Evolutionary conservation across 2,113 vertebrate species (phyloP).

Genomic region (Illadopsis cleaveri): DNA sequence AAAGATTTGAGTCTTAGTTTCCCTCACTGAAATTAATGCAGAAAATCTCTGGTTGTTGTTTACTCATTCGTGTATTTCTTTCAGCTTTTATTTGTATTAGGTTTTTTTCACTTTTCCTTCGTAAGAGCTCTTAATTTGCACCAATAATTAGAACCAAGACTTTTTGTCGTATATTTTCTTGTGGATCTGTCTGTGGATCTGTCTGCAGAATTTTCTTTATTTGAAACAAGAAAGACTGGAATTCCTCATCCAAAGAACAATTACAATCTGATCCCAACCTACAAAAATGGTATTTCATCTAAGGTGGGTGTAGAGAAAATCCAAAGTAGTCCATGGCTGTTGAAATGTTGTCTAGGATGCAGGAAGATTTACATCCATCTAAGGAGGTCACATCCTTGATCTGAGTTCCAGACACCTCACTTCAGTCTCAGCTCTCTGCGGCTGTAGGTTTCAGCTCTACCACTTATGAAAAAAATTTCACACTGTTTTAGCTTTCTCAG

Average conservation of each 20-base stretch:
- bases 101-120: not conserved
- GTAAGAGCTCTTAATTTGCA: not conserved
- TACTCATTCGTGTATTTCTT: not conserved
- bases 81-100: not conserved
- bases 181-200: not conserved
- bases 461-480: not conserved
- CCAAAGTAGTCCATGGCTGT: not conserved
- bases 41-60: not conserved
- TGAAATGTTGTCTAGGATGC: not conserved
- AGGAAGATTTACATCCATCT: not conserved
- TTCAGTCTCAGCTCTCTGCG: not conserved
- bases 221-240: not conserved
- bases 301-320: not conserved
- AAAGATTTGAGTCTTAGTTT: not conserved
- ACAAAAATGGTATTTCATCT: not conserved
- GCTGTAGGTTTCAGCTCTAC: not conserved
- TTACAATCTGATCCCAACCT: not conserved
- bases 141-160: too few relatives aligned
- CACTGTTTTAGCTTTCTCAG: not conserved
- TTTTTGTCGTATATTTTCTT: not conserved
- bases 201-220: not conserved
- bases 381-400: not conserved
- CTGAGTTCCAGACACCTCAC: not conserved
- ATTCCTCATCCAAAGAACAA: not conserved
- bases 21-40: not conserved